Conservation (phyloP, 2,113 vertebrate species). For the Lepus americanus region DNA sequence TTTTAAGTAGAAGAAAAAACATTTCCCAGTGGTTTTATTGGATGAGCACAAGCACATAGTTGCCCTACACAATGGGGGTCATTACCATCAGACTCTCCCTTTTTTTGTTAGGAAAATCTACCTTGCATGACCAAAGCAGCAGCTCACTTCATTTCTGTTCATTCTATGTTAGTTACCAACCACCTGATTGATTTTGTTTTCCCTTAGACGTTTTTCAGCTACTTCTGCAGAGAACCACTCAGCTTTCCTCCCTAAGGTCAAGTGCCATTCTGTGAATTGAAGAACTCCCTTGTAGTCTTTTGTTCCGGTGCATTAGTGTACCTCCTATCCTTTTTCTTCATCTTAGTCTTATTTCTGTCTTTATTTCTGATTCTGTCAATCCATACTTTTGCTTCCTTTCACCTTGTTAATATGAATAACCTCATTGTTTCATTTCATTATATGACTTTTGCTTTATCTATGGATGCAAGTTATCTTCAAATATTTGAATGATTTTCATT, state of each 20-base stretch:
- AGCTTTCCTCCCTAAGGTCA: neutral
- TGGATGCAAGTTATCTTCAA: neutral
- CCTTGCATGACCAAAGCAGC: neutral
- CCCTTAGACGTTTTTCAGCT: neutral
- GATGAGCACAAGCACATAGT: neutral
- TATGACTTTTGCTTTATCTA: slow-evolving; percentile 12
- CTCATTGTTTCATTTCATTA: slow-evolving; percentile 15
- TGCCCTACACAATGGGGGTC: neutral
- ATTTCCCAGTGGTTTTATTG: neutral
- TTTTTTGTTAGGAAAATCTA: neutral
- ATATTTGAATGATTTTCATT: neutral
- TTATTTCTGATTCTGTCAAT: neutral
- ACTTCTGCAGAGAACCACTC: neutral
- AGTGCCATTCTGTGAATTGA: neutral
- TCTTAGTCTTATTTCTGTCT: neutral
- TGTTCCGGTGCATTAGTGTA: neutral
- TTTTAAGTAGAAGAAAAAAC: neutral
- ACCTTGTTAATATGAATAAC: neutral
- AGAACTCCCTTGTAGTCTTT: neutral
- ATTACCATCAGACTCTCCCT: neutral
- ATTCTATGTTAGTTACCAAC: neutral
- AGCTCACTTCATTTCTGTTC: neutral
- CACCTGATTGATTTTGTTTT: neutral
- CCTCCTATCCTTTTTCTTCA: neutral
- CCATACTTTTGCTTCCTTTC: neutral